Evolutionary conservation across 2,888 invertebrate genomes (phyloP).

Genomic region (Cryptocheilus praepositus): DNA sequence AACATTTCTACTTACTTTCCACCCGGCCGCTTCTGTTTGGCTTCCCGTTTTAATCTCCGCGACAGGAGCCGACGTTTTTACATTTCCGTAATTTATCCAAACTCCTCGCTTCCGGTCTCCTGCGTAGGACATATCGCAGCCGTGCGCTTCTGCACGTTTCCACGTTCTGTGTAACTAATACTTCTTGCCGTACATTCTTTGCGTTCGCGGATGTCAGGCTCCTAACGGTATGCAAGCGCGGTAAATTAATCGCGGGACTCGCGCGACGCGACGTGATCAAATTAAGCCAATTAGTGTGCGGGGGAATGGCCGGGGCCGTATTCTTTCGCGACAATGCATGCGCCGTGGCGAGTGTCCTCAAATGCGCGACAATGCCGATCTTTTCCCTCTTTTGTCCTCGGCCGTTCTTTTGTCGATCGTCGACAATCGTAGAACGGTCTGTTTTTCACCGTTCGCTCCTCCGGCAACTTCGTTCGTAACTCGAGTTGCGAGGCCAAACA

Average conservation of each 20-base stretch:
- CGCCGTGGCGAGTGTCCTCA: not conserved
- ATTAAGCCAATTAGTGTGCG: no score
- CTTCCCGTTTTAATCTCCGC: slow-evolving; percentile 3
- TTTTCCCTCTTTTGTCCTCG: slow-evolving; percentile 2
- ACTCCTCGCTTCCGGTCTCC: slow-evolving; percentile 3
- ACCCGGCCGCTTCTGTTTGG: slow-evolving; percentile 5
- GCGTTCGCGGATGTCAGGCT: not conserved
- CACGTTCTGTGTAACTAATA: slow-evolving; percentile 13
- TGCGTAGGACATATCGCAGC: not conserved
- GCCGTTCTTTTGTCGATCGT: slow-evolving; percentile 11
- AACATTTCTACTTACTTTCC: no score
- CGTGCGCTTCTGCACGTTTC: slow-evolving; percentile 11
- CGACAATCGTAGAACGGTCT: slow-evolving; percentile 10
- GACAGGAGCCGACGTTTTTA: no score
- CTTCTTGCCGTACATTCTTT: slow-evolving; percentile 20
- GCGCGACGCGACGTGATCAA: no score
- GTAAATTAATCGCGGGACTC: no score
- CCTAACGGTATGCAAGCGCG: no score
- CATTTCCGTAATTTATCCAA: not conserved
- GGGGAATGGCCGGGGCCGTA: no score
- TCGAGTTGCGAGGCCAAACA: not conserved
- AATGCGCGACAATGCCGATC: slow-evolving; percentile 15
- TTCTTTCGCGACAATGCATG: no score
- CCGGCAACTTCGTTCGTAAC: not conserved
- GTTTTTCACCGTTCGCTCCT: slow-evolving; percentile 1